These are phyloP conservation scores for Elephantulus edwardii DNA, from an alignment of 2,113 vertebrate genomes.

Conservation along the genomic window DNA sequence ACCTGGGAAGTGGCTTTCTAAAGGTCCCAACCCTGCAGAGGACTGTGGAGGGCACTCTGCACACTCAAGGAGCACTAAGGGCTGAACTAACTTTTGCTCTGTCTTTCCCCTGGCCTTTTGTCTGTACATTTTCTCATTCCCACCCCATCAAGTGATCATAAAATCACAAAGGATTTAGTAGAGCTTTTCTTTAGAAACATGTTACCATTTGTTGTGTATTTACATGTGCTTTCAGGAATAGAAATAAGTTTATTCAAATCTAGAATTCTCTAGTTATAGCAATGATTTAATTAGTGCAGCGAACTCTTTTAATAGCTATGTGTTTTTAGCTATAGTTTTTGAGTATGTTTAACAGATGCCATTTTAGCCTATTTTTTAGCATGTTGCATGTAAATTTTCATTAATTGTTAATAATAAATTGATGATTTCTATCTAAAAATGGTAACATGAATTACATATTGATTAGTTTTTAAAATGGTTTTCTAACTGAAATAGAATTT, in stretches of 20 bases:
- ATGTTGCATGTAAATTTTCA: not conserved
- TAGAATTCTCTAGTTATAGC: not conserved
- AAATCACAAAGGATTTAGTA: not conserved
- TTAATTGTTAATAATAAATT: no score
- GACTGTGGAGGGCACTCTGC: not conserved
- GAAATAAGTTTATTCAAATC: not conserved
- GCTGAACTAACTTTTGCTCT: not conserved
- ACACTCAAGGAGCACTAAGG: not conserved
- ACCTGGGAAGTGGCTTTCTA: not conserved
- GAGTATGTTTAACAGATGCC: not conserved
- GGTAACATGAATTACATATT: not conserved
- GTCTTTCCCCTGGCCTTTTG: not conserved
- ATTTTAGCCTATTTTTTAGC: not conserved
- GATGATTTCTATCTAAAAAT: not conserved
- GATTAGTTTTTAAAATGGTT: no score
- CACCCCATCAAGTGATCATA: no score
- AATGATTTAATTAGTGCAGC: not conserved
- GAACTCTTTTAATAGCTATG: no score
- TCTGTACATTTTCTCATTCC: not conserved
- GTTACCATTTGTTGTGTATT: not conserved
- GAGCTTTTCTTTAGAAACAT: not conserved
- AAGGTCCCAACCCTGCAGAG: not conserved
- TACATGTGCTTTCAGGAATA: not conserved
- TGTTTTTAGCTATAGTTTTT: no score
- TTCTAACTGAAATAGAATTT: not conserved